phyloP scores from a whole-genome alignment of 2,888 invertebrate species.

The Drosophila prostipennis region DNA sequence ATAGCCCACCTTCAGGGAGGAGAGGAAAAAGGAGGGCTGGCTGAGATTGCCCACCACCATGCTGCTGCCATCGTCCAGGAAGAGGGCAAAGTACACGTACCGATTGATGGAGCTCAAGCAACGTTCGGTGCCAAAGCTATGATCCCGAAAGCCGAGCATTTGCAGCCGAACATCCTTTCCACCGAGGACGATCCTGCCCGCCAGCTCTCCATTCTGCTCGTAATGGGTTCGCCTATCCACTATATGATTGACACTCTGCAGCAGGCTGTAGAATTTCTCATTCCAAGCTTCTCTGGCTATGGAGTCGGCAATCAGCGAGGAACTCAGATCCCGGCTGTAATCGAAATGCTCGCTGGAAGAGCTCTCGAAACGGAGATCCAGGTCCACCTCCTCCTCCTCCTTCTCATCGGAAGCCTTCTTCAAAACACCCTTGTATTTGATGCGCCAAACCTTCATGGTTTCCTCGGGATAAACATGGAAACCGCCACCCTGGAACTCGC shows the following conservation, averaged over 20 bases:
- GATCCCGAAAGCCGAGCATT: conserved; percentile 90
- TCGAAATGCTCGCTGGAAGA: conserved; percentile 88
- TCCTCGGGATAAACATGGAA: conserved; percentile 87
- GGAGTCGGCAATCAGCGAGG: conserved; percentile 88
- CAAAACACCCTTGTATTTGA: conserved; percentile 89
- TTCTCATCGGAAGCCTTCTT: conserved; percentile 74
- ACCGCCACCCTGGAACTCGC: conserved; percentile 88
- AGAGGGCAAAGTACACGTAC: conserved; percentile 91
- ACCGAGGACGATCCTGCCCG: conserved; percentile 87
- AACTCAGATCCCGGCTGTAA: conserved; percentile 89
- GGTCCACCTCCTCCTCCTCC: conserved; percentile 82
- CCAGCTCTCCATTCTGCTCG: conserved; percentile 90
- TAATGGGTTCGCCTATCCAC: conserved; percentile 89
- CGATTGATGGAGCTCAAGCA: conserved; percentile 91
- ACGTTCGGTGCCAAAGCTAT: conserved; percentile 90
- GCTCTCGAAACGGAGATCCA: conserved; percentile 88
- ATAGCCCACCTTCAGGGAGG: conserved; percentile 88
- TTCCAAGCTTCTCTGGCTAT: conserved; percentile 91
- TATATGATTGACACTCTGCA: conserved; percentile 86
- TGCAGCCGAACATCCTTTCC: conserved; percentile 85
- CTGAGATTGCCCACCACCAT: conserved; percentile 90
- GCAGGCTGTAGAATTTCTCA: conserved; percentile 87
- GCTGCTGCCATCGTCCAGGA: conserved; percentile 88
- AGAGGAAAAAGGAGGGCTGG: conserved; percentile 87
- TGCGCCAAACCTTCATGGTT: conserved; percentile 90